Base-by-base conservation (phyloP, 2,113 vertebrate species). In the Tinamus guttatus region DNA sequence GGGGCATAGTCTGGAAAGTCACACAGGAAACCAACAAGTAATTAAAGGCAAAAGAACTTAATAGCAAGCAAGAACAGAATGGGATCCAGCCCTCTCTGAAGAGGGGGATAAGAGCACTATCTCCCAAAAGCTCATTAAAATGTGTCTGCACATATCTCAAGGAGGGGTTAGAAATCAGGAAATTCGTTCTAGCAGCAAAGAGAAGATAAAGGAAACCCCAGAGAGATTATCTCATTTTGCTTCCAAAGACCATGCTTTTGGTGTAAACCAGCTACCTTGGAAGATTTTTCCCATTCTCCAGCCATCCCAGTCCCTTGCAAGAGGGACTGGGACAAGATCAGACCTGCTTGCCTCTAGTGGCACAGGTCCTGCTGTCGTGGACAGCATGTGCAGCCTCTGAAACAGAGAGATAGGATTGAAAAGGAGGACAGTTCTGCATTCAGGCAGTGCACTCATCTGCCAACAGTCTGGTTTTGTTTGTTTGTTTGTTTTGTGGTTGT, bases 121-220 rank as follows among this genome's bases (percentile, higher is more conserved):
- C 51, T 94, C 64, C 73, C 14, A 32, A 68, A 90, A 85, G 20
- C 71, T 93, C 68, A 78, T 91, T 94, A 87, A 89, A 74, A 87
- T 75, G 7, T 78, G 17, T 40, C 81, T 62, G 41, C 58, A 36
- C 22, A 7, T 83, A 54, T 65, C 47, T 74, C 54, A 70, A 64
- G 38, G 28, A 54, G 22, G 34, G 60, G 51, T 71, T 81, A 68
- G 52, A 85, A 95, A 85, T 71, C 69, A 91, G 51, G 47, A 84
- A 87, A 91, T 89, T 89, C 83, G 45, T 70, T 95, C 67, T 76
- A 32, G 20, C 74, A 82, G 45, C 21, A 76, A 64, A 91, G 65
- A 68, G 40, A 77, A 77, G 59, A 40, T 70, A 82, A 95, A 87
- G 59, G n/a, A 84, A 93, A 34, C 13, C 16, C 54, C 25, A 27